Evolutionary conservation across 2,113 vertebrate species (phyloP).

Genomic region (Pygoscelis adeliae): DNA sequence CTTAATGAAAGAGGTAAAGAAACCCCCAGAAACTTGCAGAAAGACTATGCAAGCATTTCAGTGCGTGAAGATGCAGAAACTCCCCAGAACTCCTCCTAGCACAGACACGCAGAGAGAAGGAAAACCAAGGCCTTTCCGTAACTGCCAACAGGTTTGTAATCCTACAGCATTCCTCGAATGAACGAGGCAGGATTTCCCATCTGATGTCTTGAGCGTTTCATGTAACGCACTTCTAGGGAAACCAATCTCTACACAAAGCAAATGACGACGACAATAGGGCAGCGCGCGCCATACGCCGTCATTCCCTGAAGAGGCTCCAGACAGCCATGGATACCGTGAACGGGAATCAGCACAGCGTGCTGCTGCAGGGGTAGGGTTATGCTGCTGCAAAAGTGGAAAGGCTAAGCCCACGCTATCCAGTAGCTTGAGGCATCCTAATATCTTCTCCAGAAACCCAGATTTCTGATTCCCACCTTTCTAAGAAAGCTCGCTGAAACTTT

Average conservation of each 20-base stretch:
- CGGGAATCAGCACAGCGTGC: not conserved
- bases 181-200: not conserved
- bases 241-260: not conserved
- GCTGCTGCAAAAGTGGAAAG: not conserved
- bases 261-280: not conserved
- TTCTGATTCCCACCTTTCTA: not conserved
- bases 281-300: not conserved
- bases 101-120: not conserved
- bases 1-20: not conserved
- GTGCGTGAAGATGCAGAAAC: not conserved
- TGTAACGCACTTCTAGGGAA: not conserved
- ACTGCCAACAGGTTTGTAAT: not conserved
- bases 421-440: not conserved
- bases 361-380: not conserved
- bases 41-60: not conserved
- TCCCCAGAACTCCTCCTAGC: not conserved
- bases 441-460: not conserved
- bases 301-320: not conserved
- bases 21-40: not conserved
- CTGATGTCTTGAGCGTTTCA: not conserved
- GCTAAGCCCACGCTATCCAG: accelerated
- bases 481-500: not conserved
- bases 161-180: not conserved
- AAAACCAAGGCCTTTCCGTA: not conserved
- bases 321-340: not conserved